Evolutionary conservation across 2,113 vertebrate genomes (phyloP).

Genomic region (Kryptolebias marmoratus): DNA sequence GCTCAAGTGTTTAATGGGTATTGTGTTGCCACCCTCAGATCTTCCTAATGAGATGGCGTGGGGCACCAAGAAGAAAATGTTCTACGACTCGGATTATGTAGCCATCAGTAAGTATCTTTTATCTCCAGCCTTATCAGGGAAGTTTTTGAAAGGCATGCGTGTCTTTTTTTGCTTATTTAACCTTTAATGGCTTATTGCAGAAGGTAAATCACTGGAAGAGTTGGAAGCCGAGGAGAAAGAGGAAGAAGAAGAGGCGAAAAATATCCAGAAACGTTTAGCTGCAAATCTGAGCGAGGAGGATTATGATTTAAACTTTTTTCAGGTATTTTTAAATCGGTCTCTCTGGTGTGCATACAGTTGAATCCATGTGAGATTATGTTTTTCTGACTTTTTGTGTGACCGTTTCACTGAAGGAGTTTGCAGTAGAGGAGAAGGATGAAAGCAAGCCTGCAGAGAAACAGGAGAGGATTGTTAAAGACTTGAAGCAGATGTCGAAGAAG

Average conservation of each 20-base stretch:
- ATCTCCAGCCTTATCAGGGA: background rate
- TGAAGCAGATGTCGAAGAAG: slow-evolving; percentile 89
- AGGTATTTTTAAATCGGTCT: slow-evolving; percentile 67
- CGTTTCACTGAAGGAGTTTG: slow-evolving; percentile 72
- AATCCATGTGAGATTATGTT: background rate
- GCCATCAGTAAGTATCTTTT: slow-evolving; percentile 64
- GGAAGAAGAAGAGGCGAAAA: slow-evolving; percentile 93
- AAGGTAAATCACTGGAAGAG: slow-evolving; percentile 82
- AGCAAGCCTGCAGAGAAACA: slow-evolving; percentile 69
- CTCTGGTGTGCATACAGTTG: background rate
- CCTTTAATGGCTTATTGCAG: slow-evolving; percentile 52
- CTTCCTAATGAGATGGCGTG: slow-evolving; percentile 90
- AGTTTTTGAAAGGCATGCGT: background rate
- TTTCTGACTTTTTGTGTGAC: background rate
- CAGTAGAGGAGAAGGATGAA: slow-evolving; percentile 57
- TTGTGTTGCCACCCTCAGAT: slow-evolving; percentile 47
- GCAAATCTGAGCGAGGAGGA: slow-evolving; percentile 90
- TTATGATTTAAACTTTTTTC: slow-evolving; percentile 88
- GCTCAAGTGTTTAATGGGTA: background rate
- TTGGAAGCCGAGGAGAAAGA: slow-evolving; percentile 88
- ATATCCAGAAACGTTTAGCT: slow-evolving; percentile 88
- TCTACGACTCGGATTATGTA: slow-evolving; percentile 90
- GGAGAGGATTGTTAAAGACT: slow-evolving; percentile 87
- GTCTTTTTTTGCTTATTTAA: background rate
- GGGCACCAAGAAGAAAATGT: slow-evolving; percentile 90